Percentiles rank a stretch among this genome's conserved stretches.
Conservation (phyloP, 2,888 invertebrate species). For the Phorcus lineatus region DNA sequence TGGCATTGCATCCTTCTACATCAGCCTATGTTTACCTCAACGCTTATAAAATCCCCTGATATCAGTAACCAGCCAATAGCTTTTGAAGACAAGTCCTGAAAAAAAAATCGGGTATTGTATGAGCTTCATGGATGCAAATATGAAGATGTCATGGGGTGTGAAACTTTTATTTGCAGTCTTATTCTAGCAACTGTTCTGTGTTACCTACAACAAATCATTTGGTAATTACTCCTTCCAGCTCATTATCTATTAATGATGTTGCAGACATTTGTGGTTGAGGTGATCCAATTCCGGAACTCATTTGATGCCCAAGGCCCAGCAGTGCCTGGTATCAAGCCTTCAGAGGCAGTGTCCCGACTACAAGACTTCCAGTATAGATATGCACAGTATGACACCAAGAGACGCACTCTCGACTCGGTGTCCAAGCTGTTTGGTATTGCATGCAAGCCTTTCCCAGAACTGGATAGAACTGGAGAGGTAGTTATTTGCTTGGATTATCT, state of each 20-base stretch:
- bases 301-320: slow-evolving; percentile 75
- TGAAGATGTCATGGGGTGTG: too few species aligned
- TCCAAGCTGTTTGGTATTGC: slow-evolving; percentile 74
- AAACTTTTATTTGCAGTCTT: too few species aligned
- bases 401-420: slow-evolving; percentile 75
- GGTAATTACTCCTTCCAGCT: too few species aligned
- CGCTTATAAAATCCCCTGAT: too few species aligned
- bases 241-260: slow-evolving; percentile 28
- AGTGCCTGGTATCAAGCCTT: slow-evolving; percentile 73
- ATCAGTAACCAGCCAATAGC: too few species aligned
- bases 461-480: slow-evolving; percentile 76
- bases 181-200: too few species aligned
- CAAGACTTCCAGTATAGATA: slow-evolving; percentile 74
- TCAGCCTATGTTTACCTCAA: too few species aligned
- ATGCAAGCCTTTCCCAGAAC: slow-evolving; percentile 74
- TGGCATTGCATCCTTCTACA: too few species aligned
- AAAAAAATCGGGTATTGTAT: too few species aligned
- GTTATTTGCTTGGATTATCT: not conserved
- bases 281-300: slow-evolving; percentile 75
- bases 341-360: slow-evolving; percentile 72
- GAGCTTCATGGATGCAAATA: too few species aligned
- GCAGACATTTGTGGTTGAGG: slow-evolving; percentile 75
- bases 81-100: too few species aligned
- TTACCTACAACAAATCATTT: too few species aligned
- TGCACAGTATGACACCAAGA: slow-evolving; percentile 70